Percentiles rank a stretch among this genome's conserved stretches.
These are phyloP conservation scores for Heliconius ethilla DNA, from an alignment of 2,888 invertebrate genomes.

Conservation along the genomic window DNA sequence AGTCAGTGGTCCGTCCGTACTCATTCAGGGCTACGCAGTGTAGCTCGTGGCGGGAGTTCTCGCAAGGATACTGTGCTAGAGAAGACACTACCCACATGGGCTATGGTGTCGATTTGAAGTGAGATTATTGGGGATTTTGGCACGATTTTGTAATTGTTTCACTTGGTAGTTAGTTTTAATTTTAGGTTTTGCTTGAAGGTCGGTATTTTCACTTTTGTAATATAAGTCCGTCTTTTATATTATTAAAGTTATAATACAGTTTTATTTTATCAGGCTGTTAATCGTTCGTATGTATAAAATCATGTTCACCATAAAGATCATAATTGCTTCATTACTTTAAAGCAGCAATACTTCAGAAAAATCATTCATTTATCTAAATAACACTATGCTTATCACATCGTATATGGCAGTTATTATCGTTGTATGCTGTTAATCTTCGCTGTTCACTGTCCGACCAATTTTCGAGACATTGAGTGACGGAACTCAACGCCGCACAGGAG, in stretches of 20 bases:
- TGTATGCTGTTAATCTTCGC: too few relatives aligned
- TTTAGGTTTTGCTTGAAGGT: background rate
- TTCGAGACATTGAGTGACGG: too few relatives aligned
- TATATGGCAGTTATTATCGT: too few relatives aligned
- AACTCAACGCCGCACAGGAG: too few relatives aligned
- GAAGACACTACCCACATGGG: constrained; percentile 73
- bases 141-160: background rate
- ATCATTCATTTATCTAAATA: background rate
- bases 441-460: too few relatives aligned
- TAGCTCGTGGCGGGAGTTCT: constrained; percentile 72
- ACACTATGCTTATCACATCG: background rate
- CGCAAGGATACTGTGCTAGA: constrained; percentile 67
- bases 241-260: background rate
- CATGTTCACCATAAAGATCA: too few relatives aligned
- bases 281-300: background rate
- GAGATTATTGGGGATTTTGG: constrained; percentile 5
- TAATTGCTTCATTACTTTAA: background rate
- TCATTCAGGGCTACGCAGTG: constrained; percentile 78
- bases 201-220: background rate
- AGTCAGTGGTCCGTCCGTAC: constrained; percentile 77
- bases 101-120: constrained; percentile 72
- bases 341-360: background rate
- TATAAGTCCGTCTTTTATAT: background rate
- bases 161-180: background rate
- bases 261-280: background rate